A percentile compares a stretch with the other conserved stretches of the same genome.
These are phyloP conservation scores for Acanthisitta chloris DNA, from an alignment of 2,113 vertebrate genomes.

Conservation along the genomic window DNA sequence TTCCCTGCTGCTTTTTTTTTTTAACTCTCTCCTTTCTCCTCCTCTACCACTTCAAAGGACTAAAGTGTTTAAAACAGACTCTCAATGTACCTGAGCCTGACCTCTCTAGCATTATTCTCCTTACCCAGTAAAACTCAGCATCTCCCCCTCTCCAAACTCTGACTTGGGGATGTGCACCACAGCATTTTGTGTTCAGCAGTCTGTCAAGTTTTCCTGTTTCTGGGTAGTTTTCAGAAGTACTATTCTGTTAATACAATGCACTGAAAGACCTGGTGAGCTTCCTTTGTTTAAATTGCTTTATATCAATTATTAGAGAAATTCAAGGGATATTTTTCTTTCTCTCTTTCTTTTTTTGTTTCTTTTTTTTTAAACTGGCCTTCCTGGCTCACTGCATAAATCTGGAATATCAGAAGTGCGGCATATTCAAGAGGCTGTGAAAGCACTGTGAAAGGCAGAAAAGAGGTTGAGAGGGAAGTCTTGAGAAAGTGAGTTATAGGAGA, in stretches of 20 bases:
- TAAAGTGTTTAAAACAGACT: background rate
- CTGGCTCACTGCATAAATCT: background rate
- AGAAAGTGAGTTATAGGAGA: background rate
- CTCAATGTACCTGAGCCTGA: background rate
- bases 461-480: background rate
- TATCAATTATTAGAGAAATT: background rate
- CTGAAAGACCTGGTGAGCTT: background rate
- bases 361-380: background rate
- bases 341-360: background rate
- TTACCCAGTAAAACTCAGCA: background rate
- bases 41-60: background rate
- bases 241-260: background rate
- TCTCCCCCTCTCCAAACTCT: background rate
- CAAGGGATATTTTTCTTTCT: background rate
- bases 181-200: background rate
- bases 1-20: background rate
- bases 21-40: background rate
- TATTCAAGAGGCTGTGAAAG: background rate
- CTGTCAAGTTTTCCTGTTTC: background rate
- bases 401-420: background rate
- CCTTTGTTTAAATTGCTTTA: background rate
- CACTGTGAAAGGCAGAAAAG: background rate
- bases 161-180: background rate
- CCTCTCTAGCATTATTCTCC: background rate
- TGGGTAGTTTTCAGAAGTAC: background rate